Conservation (phyloP, 1,140 invertebrate species). For the Pissodes strobi region DNA sequence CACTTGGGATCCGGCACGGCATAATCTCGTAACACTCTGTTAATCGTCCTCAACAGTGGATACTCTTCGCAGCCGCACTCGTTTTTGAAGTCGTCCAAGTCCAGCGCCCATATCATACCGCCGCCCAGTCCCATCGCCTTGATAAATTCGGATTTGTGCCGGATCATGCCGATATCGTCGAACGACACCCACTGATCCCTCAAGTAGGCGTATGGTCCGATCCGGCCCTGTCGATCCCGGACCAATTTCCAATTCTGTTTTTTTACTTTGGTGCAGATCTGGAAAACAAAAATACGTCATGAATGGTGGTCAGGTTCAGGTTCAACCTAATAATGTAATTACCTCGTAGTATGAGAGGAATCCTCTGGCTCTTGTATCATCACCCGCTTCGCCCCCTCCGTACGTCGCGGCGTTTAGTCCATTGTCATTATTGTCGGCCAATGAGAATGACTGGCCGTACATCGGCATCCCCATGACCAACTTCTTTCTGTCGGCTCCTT, state of each 20-base stretch:
- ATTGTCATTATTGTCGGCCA: constrained; percentile 63
- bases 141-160: constrained; percentile 74
- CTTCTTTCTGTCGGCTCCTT: constrained; percentile 76
- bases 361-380: constrained; percentile 77
- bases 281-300: constrained; percentile 20
- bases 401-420: constrained; percentile 71
- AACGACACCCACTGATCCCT: constrained; percentile 85
- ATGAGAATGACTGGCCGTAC: constrained; percentile 83
- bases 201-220: constrained; percentile 75
- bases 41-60: constrained; percentile 78
- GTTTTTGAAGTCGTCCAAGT: constrained; percentile 74
- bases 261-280: constrained; percentile 72
- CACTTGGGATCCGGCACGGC: constrained; percentile 55
- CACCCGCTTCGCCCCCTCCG: constrained; percentile 77
- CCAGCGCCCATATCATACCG: constrained; percentile 87
- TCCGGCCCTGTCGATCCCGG: constrained; percentile 68
- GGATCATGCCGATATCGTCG: constrained; percentile 76
- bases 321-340: constrained; percentile 19
- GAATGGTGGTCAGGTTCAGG: neutral
- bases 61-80: constrained; percentile 77
- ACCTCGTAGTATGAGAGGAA: constrained; percentile 87
- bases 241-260: constrained; percentile 67
- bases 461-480: constrained; percentile 81
- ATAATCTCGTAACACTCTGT: constrained; percentile 71
- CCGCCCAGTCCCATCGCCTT: constrained; percentile 77